Conservation (phyloP, 1,140 invertebrate species). For the Calosoma granatense region DNA sequence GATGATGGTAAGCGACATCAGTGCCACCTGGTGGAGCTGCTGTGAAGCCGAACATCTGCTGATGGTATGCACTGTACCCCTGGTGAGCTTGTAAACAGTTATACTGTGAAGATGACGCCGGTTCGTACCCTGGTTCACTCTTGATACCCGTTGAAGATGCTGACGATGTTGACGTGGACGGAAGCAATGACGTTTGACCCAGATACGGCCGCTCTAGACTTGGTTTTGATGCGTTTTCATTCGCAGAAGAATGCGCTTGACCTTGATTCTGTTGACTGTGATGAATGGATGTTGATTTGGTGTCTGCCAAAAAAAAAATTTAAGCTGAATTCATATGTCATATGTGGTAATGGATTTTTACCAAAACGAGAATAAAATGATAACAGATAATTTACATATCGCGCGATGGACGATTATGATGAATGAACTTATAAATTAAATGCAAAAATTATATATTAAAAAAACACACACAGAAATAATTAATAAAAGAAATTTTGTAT, state of each 20-base stretch:
- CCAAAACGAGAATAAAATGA: too few species aligned
- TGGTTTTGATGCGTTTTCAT: slow-evolving; percentile 13
- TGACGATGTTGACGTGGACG: slow-evolving; percentile 18
- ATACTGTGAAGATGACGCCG: slow-evolving; percentile 21
- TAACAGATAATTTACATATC: too few species aligned
- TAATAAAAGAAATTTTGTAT: too few species aligned
- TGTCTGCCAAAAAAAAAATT: slow-evolving; percentile 26
- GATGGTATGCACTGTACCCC: slow-evolving; percentile 28
- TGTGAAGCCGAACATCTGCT: slow-evolving; percentile 33
- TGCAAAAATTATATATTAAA: too few species aligned
- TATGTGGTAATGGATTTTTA: too few species aligned
- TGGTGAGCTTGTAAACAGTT: slow-evolving; percentile 30
- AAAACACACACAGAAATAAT: too few species aligned
- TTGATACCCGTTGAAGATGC: slow-evolving; percentile 28
- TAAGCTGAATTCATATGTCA: too few species aligned
- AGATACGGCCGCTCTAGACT: slow-evolving; percentile 34
- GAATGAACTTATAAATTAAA: too few species aligned
- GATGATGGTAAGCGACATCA: slow-evolving; percentile 55
- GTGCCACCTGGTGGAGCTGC: slow-evolving; percentile 20
- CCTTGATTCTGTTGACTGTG: slow-evolving; percentile 18
- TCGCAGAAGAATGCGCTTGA: slow-evolving; percentile 21
- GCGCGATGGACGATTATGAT: too few species aligned
- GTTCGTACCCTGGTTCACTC: slow-evolving; percentile 31
- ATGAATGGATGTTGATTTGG: slow-evolving; percentile 24
- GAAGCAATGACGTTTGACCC: slow-evolving; percentile 40